Base-by-base conservation (phyloP, 1,140 invertebrate genomes). In the Cepaea nemoralis region DNA sequence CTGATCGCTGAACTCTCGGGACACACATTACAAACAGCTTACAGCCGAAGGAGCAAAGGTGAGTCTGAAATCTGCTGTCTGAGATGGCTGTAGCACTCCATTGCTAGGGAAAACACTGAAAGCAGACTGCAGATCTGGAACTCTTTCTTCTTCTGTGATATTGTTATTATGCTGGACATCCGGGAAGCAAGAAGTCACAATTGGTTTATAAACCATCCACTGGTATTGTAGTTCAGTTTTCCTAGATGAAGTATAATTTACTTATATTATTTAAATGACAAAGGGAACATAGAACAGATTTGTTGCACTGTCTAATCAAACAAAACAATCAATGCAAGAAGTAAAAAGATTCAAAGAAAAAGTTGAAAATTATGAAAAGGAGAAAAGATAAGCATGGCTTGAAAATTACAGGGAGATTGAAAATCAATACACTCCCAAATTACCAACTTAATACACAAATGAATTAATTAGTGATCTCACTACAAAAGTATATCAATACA, bases 181-280 rank as follows among this genome's bases (percentile, higher is more conserved):
- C 22, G 74, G n/a, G 33, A 78, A 50, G 31, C 83, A 67, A 63
- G 83, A 45, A 70, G 85, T 83, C 84, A 90, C 84, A 67, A 89
- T 86, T 8, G 90, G 90, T 75, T 91, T 91, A 40, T 90, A 89
- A 0, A 90, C 85, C 82, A 87, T 87, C 90, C 90, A 91, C 67
- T 89, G 85, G 84, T 89, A 91, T 22, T 89, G 90, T 59, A 91
- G 82, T 33, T 88, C 86, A 0, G 90, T 88, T 85, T 90, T 86
- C 27, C 90, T 91, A 83, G 35, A 81, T 81, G 70, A 59, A 78
- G 16, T 63, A 73, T 69, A 55, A 70, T 70, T 40, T 10, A 55
- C n/a, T 8, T 22, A 55, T 55, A 2, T 55, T 55, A 19, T 14
- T 55, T n/a, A n/a, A n/a, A n/a, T n/a, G n/a, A n/a, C n/a, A n/a